These are phyloP conservation scores for Ophioderma brevispina DNA, from an alignment of 35 echinoderm and acorn worm genomes.

Conservation along the genomic window DNA sequence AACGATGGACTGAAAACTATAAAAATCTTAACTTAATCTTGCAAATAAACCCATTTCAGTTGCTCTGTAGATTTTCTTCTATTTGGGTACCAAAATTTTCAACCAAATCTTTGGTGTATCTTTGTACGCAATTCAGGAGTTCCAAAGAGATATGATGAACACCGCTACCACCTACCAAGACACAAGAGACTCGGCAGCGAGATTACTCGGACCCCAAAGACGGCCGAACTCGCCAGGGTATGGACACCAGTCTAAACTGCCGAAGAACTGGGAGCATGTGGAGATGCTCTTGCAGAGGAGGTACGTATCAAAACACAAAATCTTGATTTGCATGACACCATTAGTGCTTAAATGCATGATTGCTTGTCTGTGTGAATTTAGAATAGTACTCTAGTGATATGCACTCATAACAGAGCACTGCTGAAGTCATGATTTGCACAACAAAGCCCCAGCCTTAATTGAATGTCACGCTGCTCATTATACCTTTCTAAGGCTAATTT, in stretches of 20 bases:
- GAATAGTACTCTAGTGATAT: neutral
- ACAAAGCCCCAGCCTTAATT: too few relatives aligned
- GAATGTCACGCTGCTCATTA: too few relatives aligned
- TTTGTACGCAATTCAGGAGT: too few relatives aligned
- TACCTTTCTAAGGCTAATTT: too few relatives aligned
- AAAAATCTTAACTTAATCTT: too few relatives aligned
- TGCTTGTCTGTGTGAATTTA: neutral
- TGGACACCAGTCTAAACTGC: conserved; percentile 82
- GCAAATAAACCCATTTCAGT: too few relatives aligned
- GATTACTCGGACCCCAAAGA: conserved; percentile 85
- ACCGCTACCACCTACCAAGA: conserved; percentile 90
- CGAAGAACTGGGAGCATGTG: conserved; percentile 94
- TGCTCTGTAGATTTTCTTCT: too few relatives aligned
- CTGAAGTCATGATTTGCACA: too few relatives aligned
- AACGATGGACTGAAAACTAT: too few relatives aligned
- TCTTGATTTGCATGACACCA: neutral
- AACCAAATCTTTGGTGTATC: too few relatives aligned
- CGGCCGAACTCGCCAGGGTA: conserved; percentile 67
- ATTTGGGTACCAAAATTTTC: too few relatives aligned
- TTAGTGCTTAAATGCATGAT: neutral
- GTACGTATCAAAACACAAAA: conserved; percentile 26
- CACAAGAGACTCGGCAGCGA: conserved; percentile 91
- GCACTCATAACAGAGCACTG: neutral
- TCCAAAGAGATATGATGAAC: conserved; percentile 91
- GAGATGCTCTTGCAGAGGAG: conserved; percentile 89